Conservation (phyloP, 2,888 invertebrate genomes). For the Eupsilia transversa region DNA sequence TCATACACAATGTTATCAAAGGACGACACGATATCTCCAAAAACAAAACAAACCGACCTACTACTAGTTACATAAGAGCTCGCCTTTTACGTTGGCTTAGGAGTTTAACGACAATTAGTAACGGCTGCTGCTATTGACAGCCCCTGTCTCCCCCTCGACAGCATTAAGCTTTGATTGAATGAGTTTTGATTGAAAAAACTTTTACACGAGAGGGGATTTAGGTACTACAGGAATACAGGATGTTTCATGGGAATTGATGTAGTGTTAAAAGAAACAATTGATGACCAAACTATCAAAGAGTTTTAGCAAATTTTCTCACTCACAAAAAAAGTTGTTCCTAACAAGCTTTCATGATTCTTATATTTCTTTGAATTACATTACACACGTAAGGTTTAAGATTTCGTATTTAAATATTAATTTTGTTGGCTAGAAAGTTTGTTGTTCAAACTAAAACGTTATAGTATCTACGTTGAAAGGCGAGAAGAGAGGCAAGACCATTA, state of each 20-base stretch:
- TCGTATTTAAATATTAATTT: not conserved
- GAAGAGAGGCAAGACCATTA: constrained; percentile 11
- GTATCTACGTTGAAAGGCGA: not conserved
- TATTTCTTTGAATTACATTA: not conserved
- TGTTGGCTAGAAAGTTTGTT: not conserved
- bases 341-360: constrained; percentile 4
- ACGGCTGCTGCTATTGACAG: constrained; percentile 70
- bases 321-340: not conserved
- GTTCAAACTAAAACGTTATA: not conserved
- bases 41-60: constrained; percentile 27
- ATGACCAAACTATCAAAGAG: no score
- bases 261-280: no score
- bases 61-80: constrained; percentile 36
- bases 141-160: constrained; percentile 65
- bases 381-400: not conserved
- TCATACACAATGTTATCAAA: not conserved
- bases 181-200: constrained; percentile 74
- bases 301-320: not conserved
- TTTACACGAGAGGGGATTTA: constrained; percentile 47
- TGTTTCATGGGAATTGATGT: constrained; percentile 18
- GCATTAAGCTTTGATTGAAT: constrained; percentile 69
- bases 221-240: constrained; percentile 1
- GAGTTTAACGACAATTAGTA: constrained; percentile 69
- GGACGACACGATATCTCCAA: not conserved
- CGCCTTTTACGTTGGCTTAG: constrained; percentile 52